Conservation (phyloP, 2,113 vertebrate genomes). For the Chionomys nivalis region DNA sequence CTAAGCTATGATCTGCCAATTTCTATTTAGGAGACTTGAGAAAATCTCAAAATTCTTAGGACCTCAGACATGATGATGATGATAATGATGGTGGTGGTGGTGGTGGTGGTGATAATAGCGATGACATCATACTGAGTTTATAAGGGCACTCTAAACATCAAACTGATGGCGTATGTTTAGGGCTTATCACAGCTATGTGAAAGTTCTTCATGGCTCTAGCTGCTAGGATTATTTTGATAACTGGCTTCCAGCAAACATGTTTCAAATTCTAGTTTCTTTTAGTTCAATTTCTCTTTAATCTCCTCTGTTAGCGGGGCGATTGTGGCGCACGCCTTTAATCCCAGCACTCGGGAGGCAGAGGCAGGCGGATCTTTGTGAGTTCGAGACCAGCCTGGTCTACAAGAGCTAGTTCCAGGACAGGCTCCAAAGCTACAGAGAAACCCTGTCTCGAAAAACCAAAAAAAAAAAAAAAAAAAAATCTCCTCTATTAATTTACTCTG, state of each 20-base stretch:
- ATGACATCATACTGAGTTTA: background rate
- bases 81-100: no score
- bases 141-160: background rate
- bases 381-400: no score
- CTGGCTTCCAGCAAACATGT: background rate
- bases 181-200: background rate
- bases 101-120: no score
- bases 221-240: constrained; percentile 14
- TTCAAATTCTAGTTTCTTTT: constrained; percentile 20
- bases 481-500: background rate
- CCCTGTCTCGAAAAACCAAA: no score
- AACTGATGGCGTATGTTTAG: background rate
- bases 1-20: background rate
- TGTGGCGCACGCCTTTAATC: no score
- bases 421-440: no score
- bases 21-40: constrained; percentile 2
- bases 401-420: no score
- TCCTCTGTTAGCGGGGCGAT: no score
- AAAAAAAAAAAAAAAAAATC: no score
- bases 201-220: background rate
- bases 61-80: background rate
- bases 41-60: constrained; percentile 19
- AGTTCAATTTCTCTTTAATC: constrained; percentile 16
- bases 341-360: no score
- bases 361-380: no score